Conservation (phyloP, 1,140 invertebrate species). For the Eupristina koningsbergeri region DNA sequence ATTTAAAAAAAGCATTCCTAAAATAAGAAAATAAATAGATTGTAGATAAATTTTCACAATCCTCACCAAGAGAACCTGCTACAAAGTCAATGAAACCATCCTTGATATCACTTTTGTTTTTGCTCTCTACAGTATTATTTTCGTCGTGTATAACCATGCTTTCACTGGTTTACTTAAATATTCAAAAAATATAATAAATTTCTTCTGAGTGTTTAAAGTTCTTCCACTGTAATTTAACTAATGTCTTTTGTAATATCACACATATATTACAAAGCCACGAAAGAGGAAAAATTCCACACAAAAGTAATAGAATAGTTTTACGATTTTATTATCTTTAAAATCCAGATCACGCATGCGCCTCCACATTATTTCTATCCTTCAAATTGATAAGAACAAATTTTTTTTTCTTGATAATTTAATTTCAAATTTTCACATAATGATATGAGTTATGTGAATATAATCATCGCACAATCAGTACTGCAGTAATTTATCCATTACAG, state of each 20-base stretch:
- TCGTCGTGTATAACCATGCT: slow-evolving; percentile 44
- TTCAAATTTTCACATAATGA: neutral
- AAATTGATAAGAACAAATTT: neutral
- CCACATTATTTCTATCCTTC: neutral
- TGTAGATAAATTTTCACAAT: neutral
- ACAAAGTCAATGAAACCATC: slow-evolving; percentile 81
- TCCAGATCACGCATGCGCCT: slow-evolving; percentile 36
- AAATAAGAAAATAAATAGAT: neutral
- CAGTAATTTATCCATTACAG: neutral
- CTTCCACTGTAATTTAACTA: neutral
- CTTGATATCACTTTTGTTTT: slow-evolving; percentile 69
- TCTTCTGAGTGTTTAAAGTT: neutral
- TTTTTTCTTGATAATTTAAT: neutral
- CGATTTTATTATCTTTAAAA: slow-evolving; percentile 32
- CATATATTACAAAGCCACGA: neutral
- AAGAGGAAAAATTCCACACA: neutral
- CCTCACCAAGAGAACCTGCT: slow-evolving; percentile 81
- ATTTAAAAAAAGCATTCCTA: neutral
- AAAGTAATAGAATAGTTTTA: neutral
- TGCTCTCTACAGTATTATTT: neutral
- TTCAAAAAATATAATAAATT: slow-evolving; percentile 3
- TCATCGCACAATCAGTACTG: neutral
- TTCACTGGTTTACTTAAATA: slow-evolving; percentile 48
- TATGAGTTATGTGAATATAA: neutral
- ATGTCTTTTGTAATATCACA: neutral